Percentiles rank a stretch among this genome's conserved stretches.
Evolutionary conservation across 2,113 vertebrate species (phyloP).

Genomic region (Collichthys lucidus): DNA sequence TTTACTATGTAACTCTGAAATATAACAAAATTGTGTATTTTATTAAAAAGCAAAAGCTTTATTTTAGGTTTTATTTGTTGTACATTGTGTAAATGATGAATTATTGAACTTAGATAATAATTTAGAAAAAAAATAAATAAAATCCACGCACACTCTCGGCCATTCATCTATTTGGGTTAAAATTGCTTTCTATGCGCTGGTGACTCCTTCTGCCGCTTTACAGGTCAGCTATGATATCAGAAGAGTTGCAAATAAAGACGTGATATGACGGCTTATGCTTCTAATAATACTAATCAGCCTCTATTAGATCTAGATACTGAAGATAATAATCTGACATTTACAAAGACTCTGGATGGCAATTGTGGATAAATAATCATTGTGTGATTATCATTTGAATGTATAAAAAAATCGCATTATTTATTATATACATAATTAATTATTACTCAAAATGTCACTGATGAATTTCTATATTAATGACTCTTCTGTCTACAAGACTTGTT

Average conservation of each 20-base stretch:
- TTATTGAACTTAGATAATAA: neutral
- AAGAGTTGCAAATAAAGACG: conserved; percentile 55
- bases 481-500: neutral
- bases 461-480: neutral
- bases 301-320: conserved; percentile 12
- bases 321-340: conserved; percentile 13
- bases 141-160: neutral
- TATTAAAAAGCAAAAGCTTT: neutral
- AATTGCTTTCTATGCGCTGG: neutral
- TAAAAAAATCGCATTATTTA: neutral
- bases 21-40: neutral
- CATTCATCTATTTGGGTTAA: neutral
- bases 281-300: conserved; percentile 48
- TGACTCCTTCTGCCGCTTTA: neutral
- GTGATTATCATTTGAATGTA: neutral
- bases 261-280: conserved; percentile 47
- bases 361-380: neutral
- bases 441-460: neutral
- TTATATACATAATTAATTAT: neutral
- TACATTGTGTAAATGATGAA: neutral
- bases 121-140: neutral
- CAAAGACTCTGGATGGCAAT: neutral
- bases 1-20: neutral
- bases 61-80: neutral
- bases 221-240: conserved; percentile 26